Percentiles rank a stretch among this genome's conserved stretches.
Evolutionary conservation across 2,888 invertebrate species (phyloP).

Genomic region (Nemoura dubitans): DNA sequence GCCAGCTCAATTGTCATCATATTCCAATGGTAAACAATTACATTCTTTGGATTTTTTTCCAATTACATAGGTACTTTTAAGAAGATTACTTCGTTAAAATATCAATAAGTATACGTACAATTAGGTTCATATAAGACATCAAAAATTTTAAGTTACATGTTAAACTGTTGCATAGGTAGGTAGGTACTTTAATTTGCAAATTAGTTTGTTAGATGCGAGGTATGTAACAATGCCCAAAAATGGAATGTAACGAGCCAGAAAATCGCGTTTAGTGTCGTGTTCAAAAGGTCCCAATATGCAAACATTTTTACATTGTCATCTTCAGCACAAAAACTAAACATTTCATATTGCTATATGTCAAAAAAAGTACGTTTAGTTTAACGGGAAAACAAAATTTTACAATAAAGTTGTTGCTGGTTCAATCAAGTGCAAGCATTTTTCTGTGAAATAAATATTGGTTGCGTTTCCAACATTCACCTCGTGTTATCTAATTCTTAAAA

Average conservation of each 20-base stretch:
- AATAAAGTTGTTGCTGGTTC: too few species aligned
- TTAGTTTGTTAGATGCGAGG: neutral
- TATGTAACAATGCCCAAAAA: neutral
- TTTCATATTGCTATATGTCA: too few species aligned
- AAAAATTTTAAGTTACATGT: neutral
- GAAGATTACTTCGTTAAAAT: conserved; percentile 5
- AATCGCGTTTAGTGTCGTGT: neutral
- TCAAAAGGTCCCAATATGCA: too few species aligned
- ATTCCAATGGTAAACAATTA: neutral
- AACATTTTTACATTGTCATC: too few species aligned
- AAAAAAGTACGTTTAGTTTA: too few species aligned
- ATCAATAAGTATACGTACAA: neutral
- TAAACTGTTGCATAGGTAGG: neutral
- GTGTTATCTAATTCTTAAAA: too few species aligned
- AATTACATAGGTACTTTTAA: neutral
- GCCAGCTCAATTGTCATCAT: neutral
- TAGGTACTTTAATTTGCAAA: neutral
- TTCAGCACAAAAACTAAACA: too few species aligned
- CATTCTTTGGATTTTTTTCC: neutral
- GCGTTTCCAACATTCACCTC: too few species aligned
- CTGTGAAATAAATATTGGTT: too few species aligned
- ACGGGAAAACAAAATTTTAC: too few species aligned
- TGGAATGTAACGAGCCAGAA: neutral
- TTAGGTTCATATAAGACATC: neutral
- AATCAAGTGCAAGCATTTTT: too few species aligned